Evolutionary conservation across 2,797 vertebrate species (phyloP), one percentile per base, ranked within the genome.

Genomic region (Rhinophrynus dorsalis): DNA sequence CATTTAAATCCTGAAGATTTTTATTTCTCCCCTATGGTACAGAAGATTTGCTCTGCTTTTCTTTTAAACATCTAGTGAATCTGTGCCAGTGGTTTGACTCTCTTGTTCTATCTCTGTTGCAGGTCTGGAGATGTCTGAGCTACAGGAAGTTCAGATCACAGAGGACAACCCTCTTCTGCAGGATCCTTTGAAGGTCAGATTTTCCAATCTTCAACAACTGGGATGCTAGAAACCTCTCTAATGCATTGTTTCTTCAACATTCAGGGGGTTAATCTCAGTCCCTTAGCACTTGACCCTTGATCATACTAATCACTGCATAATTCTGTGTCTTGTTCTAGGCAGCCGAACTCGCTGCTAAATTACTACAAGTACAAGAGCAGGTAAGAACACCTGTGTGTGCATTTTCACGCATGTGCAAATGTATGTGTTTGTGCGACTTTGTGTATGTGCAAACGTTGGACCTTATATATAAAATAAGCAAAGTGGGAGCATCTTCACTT

Each of bases 81-180:
- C n/a, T n/a, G n/a, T n/a, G n/a, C n/a, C n/a, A n/a, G n/a, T n/a
- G n/a, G n/a, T n/a, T n/a, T n/a, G n/a, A n/a, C n/a, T n/a, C n/a
- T n/a, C n/a, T n/a, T n/a, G n/a, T n/a, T n/a, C n/a, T n/a, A n/a
- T n/a, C n/a, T n/a, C n/a, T n/a, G n/a, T 66, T 67, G 12, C 30
- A 73, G 70, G 51, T 73, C 54, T 67, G 62, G 56, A 73, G 62
- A 96, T 96, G 95, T 91, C 94, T 5, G 94, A 96, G 77, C 91
- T 95, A 85, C 94, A 95, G 80, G 93, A 94, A 81, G 93, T 96
- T 52, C 89, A 93, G 86, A 94, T 94, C 80, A 94, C 93, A 0
- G 95, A 96, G 81, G 94, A 93, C 30, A 96, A 94, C 79, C 92
- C 93, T 9, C 83, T 94, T 75, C 82, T 96, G 70, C 91, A 91